Conservation (phyloP, 2,797 vertebrate species). For the Fistularia tabacaria region DNA sequence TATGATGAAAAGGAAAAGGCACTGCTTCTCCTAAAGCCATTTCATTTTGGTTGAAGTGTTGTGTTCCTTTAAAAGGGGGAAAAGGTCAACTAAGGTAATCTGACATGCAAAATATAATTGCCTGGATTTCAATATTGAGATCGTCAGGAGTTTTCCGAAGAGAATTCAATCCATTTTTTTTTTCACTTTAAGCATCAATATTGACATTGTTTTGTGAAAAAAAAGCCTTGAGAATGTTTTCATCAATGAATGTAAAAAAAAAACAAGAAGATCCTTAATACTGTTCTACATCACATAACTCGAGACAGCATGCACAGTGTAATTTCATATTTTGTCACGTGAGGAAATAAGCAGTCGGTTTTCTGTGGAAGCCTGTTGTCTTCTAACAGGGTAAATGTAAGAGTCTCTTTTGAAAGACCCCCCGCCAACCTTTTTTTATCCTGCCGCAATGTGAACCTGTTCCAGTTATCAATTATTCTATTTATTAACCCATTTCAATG, state of each 20-base stretch:
- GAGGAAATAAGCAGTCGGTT: too few species aligned
- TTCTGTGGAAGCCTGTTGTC: too few species aligned
- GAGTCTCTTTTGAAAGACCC: too few species aligned
- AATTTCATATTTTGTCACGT: background rate
- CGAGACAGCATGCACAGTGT: background rate
- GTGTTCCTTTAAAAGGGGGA: background rate
- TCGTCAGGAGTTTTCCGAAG: slow-evolving; percentile 19
- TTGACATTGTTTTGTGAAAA: background rate
- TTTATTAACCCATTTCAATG: too few species aligned
- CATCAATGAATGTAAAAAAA: background rate
- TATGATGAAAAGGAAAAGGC: too few species aligned
- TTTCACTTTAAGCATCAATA: background rate
- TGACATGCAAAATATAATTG: slow-evolving; percentile 19
- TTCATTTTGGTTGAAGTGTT: too few species aligned
- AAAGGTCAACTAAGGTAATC: slow-evolving; percentile 38
- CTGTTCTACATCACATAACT: slow-evolving; percentile 1
- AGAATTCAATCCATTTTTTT: background rate
- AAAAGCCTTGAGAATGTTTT: background rate
- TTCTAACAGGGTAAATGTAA: too few species aligned
- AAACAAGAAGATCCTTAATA: background rate
- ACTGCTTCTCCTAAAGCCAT: too few species aligned
- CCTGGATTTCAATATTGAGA: slow-evolving; percentile 34
- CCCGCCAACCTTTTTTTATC: too few species aligned
- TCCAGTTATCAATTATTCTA: too few species aligned
- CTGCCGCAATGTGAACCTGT: too few species aligned